Evolutionary conservation across 2,888 invertebrate species (phyloP), one percentile per base, ranked within the genome.

Genomic region (Diaprepes abbreviatus): DNA sequence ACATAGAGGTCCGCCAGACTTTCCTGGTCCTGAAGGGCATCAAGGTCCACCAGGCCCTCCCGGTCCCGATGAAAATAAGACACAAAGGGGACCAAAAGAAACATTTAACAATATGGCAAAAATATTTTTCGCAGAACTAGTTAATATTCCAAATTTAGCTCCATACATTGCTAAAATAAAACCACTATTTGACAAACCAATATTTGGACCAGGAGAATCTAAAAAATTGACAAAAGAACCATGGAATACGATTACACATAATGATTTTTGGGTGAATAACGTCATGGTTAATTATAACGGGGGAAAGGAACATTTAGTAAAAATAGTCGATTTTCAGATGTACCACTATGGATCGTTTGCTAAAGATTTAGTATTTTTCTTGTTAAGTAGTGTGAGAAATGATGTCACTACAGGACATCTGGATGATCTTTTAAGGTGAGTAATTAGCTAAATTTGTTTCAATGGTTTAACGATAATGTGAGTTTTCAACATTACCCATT

Each of bases 221-320:
- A 17, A 10, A n/a, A 50, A 45, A 2, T 3, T 19, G 5, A 38
- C 55, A 0, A 55, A 57, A 33, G 86, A 86, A 43, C 85, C 85
- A 0, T 89, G 86, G 80, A 84, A 84, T 0, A 85, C 87, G 0
- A 82, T 88, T 9, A 81, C 83, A 1, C 89, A 89, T 70, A 80
- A 82, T 2, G 89, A 89, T 77, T 82, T 87, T 52, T 89, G 89
- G n/a, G n/a, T n/a, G n/a, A n/a, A n/a, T n/a, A n/a, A n/a, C n/a
- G n/a, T n/a, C n/a, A n/a, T n/a, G n/a, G 89, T 85, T 86, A 12
- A 89, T 88, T 76, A 89, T n/a, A 66, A 73, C 28, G 74, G 71
- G 4, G 71, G n/a, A n/a, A n/a, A 73, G 62, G 64, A 70, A 21
- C 40, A 60, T 0, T 16, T 55, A 10, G 72, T n/a, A n/a, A n/a